Evolutionary conservation across 1,140 invertebrate species (phyloP).

Genomic region (Stenopsyche tienmushanensis): DNA sequence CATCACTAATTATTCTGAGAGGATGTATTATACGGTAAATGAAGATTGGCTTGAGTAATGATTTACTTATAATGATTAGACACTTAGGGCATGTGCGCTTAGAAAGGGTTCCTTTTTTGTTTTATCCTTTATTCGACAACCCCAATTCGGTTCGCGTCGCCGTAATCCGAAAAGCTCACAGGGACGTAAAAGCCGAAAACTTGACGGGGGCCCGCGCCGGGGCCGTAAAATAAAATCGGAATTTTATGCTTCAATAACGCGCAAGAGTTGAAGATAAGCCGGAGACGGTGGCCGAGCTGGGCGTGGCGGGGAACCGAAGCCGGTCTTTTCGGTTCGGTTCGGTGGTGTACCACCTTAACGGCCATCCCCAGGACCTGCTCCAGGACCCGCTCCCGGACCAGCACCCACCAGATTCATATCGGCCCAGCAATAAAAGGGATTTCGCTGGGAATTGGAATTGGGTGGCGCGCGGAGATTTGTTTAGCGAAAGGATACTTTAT

Average conservation of each 20-base stretch:
- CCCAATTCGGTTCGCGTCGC: constrained; percentile 14
- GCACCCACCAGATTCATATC: constrained; percentile 34
- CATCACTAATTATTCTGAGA: too few relatives aligned
- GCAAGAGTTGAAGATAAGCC: constrained; percentile 34
- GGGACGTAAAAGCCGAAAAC: constrained; percentile 31
- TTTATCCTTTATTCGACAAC: not conserved
- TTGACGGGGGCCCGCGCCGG: constrained; percentile 5
- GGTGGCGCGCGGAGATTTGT: constrained; percentile 36
- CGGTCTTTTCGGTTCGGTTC: constrained; percentile 28
- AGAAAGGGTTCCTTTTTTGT: too few relatives aligned
- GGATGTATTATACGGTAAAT: too few relatives aligned
- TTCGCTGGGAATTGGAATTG: constrained; percentile 36
- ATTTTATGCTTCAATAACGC: constrained; percentile 40
- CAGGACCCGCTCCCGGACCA: not conserved
- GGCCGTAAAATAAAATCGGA: constrained; percentile 38
- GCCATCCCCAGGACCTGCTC: constrained; percentile 6
- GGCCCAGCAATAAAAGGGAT: constrained; percentile 38
- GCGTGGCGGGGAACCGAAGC: constrained; percentile 19
- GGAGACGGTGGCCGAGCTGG: constrained; percentile 17
- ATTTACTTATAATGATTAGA: too few relatives aligned
- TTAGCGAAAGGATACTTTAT: constrained; percentile 39
- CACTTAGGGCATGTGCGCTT: too few relatives aligned
- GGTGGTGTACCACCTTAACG: constrained; percentile 29
- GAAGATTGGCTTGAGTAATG: too few relatives aligned
- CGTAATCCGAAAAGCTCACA: constrained; percentile 11